These are phyloP conservation scores for Tapirus terrestris DNA, from an alignment of 2,113 vertebrate genomes.

Conservation along the genomic window DNA sequence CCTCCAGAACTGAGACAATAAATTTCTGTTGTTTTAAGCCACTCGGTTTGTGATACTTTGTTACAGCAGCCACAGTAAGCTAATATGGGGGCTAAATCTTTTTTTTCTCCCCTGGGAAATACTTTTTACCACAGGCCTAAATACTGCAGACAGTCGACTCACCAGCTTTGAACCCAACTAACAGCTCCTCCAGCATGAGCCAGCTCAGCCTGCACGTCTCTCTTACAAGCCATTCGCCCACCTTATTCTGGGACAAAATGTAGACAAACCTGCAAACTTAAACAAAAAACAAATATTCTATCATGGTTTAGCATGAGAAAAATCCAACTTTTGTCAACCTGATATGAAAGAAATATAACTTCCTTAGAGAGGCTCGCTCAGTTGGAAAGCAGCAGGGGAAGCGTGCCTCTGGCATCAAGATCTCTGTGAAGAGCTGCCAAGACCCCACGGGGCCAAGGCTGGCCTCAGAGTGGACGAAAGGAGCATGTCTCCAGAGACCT, in stretches of 20 bases:
- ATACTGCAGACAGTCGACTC: background rate
- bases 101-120: background rate
- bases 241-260: background rate
- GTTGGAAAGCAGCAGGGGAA: background rate
- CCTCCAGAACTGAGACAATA: background rate
- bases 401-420: background rate
- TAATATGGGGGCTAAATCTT: background rate
- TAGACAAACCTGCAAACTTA: background rate
- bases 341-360: background rate
- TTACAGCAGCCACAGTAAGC: background rate
- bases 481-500: background rate
- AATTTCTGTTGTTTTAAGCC: background rate
- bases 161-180: background rate
- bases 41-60: background rate
- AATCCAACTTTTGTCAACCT: background rate
- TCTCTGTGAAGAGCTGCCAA: background rate
- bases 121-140: background rate
- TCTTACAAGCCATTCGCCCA: background rate
- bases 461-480: background rate
- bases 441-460: no score
- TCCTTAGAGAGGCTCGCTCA: background rate
- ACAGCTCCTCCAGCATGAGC: background rate
- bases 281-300: background rate
- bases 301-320: background rate
- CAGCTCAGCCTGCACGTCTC: background rate